These are phyloP conservation scores for Carcharodon carcharias DNA, from an alignment of 2,797 vertebrate species.

Conservation along the genomic window DNA sequence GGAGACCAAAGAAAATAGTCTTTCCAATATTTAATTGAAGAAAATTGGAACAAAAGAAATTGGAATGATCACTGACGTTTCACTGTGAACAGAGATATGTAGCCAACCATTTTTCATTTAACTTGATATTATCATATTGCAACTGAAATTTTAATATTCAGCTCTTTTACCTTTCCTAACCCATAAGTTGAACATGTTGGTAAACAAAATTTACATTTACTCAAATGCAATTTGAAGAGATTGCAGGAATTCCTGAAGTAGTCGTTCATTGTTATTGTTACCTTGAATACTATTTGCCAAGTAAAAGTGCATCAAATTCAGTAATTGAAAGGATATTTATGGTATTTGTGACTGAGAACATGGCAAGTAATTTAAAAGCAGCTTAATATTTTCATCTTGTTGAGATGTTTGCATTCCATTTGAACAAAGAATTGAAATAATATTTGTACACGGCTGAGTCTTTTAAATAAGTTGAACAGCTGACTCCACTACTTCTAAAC, in stretches of 20 bases:
- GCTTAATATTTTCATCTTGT: no score
- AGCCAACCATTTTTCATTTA: background rate
- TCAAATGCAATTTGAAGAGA: background rate
- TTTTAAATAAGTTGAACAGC: background rate
- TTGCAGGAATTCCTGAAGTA: conserved; percentile 3
- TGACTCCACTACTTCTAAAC: background rate
- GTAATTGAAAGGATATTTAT: background rate
- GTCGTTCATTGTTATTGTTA: background rate
- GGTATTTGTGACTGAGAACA: no score
- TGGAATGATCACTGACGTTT: no score
- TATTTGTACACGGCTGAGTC: background rate
- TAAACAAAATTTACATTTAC: background rate
- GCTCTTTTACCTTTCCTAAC: background rate
- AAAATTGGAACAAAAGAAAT: no score
- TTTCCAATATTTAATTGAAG: no score
- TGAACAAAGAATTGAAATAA: no score
- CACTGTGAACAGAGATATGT: no score
- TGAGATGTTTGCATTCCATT: no score
- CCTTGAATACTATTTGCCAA: background rate
- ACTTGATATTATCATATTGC: background rate
- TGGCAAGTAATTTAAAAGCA: no score
- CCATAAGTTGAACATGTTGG: background rate
- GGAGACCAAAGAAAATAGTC: no score
- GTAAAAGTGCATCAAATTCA: background rate
- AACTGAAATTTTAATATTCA: background rate